Evolutionary conservation across 2,888 invertebrate species (phyloP).

Genomic region (Polymixis flavicincta): DNA sequence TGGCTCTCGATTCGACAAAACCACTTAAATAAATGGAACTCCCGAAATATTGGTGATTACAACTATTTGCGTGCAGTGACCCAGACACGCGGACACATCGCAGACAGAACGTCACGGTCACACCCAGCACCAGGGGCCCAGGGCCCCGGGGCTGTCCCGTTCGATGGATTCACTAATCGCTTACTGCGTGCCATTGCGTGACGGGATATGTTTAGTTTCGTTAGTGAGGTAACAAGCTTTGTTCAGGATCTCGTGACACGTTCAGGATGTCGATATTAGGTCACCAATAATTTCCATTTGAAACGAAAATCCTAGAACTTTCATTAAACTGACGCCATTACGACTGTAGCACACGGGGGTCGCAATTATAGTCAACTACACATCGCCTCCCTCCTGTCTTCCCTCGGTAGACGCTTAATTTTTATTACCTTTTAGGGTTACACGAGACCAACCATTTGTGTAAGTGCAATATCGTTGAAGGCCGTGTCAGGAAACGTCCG

Average conservation of each 20-base stretch:
- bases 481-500: constrained; percentile 12
- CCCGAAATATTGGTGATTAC: constrained; percentile 38
- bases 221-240: constrained; percentile 22
- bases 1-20: constrained; percentile 19
- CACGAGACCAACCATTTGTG: constrained; percentile 2
- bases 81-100: constrained; percentile 42
- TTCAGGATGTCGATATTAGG: neutral
- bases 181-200: constrained; percentile 27
- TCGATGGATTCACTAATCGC: constrained; percentile 28
- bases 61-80: constrained; percentile 37
- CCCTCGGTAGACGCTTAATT: constrained; percentile 1
- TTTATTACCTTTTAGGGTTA: constrained; percentile 38
- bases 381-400: neutral
- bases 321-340: neutral
- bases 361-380: constrained; percentile 8
- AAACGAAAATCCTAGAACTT: neutral
- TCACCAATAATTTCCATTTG: constrained; percentile 1
- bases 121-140: constrained; percentile 19
- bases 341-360: neutral
- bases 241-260: neutral
- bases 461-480: constrained; percentile 10
- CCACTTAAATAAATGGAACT: constrained; percentile 42
- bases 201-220: constrained; percentile 30
- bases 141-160: constrained; percentile 10
- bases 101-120: constrained; percentile 45